phyloP scores from a whole-genome alignment of 2,888 invertebrate species.

The Cotesia congregata region DNA sequence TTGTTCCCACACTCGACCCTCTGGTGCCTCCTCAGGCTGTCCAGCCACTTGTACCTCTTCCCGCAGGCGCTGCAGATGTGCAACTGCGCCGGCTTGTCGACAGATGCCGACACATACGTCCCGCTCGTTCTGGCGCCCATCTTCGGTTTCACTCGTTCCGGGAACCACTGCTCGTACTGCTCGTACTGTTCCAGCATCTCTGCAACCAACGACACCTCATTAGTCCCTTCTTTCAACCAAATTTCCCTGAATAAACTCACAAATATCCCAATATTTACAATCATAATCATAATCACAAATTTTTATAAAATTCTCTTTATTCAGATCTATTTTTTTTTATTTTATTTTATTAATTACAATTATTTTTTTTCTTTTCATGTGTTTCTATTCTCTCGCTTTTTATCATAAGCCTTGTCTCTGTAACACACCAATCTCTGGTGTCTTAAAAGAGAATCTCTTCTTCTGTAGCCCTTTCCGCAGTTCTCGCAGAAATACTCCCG shows the following conservation, averaged over 20 bases:
- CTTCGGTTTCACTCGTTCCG: neutral
- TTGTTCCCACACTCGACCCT: slow-evolving; percentile 71
- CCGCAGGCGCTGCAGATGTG: slow-evolving; percentile 66
- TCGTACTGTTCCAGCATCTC: neutral
- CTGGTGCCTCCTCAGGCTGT: slow-evolving; percentile 69
- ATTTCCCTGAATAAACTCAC: neutral
- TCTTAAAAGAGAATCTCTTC: slow-evolving; percentile 63
- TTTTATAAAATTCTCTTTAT: too few species aligned
- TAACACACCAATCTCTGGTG: slow-evolving; percentile 67
- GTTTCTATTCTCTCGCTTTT: neutral
- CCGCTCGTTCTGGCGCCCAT: neutral
- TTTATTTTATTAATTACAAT: too few species aligned
- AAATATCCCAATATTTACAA: too few species aligned
- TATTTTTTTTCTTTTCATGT: too few species aligned
- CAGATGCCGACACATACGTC: neutral
- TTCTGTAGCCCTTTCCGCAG: slow-evolving; percentile 66
- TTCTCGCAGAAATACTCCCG: slow-evolving; percentile 56
- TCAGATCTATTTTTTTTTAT: too few species aligned
- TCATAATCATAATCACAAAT: too few species aligned
- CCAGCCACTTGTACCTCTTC: slow-evolving; percentile 67
- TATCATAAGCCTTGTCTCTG: slow-evolving; percentile 39
- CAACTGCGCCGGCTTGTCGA: slow-evolving; percentile 27
- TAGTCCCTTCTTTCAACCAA: neutral
- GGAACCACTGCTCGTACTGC: neutral
- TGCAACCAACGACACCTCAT: neutral